These are phyloP conservation scores for Ceramica pisi DNA, from an alignment of 2,888 invertebrate species.

Conservation along the genomic window DNA sequence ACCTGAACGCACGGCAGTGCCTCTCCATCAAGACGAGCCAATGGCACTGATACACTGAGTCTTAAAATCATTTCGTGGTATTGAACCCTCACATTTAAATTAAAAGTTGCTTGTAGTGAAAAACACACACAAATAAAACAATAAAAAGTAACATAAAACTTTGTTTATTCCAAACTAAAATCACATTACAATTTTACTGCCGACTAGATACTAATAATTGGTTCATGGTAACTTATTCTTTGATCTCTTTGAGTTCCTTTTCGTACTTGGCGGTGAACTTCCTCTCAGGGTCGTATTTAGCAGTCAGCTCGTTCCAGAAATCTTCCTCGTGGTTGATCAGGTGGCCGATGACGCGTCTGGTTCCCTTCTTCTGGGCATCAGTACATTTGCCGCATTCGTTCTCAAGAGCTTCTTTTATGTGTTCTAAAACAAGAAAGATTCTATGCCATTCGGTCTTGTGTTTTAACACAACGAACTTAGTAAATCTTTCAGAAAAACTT, in stretches of 20 bases:
- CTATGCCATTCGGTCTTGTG: neutral
- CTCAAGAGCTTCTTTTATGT: slow-evolving; percentile 77
- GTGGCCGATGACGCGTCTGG: slow-evolving; percentile 73
- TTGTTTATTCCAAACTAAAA: slow-evolving; percentile 22
- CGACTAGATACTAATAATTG: neutral
- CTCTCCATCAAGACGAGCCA: neutral
- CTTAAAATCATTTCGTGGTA: too few relatives aligned
- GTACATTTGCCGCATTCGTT: slow-evolving; percentile 76
- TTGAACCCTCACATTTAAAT: neutral
- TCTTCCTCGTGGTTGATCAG: slow-evolving; percentile 78
- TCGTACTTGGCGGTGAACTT: slow-evolving; percentile 79
- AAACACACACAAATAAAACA: neutral
- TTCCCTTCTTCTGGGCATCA: slow-evolving; percentile 69
- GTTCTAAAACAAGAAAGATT: slow-evolving; percentile 67
- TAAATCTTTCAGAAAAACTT: too few relatives aligned
- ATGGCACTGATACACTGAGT: neutral
- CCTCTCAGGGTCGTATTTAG: slow-evolving; percentile 81
- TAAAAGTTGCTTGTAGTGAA: neutral
- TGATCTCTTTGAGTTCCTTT: slow-evolving; percentile 71
- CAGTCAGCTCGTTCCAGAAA: slow-evolving; percentile 78
- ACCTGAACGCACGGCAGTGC: neutral
- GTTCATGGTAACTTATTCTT: slow-evolving; percentile 49
- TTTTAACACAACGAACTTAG: neutral
- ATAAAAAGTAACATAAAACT: slow-evolving; percentile 7
- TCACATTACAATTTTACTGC: slow-evolving; percentile 29